A percentile compares a stretch with the other conserved stretches of the same genome.
Conservation (phyloP, 2,113 vertebrate genomes). For the Microtus pennsylvanicus region DNA sequence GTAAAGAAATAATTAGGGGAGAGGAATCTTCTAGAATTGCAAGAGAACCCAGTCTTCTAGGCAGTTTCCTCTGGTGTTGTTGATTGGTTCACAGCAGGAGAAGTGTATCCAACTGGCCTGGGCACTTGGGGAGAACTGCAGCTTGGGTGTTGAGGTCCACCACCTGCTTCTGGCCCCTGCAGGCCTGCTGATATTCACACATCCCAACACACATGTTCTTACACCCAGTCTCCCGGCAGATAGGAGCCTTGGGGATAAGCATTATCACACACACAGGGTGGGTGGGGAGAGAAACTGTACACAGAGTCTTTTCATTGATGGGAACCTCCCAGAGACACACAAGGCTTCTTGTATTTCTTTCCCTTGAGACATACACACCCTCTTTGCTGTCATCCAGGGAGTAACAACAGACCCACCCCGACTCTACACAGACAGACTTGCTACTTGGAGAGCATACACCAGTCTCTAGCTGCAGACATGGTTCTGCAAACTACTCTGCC, state of each 20-base stretch:
- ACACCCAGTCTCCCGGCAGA: not conserved
- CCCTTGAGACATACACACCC: not conserved
- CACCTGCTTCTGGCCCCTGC: not conserved
- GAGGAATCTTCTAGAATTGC: not conserved
- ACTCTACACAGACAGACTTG: not conserved
- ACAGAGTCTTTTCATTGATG: not conserved
- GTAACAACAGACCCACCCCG: not conserved
- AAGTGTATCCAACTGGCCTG: not conserved
- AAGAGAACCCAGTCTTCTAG: not conserved
- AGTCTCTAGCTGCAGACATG: accelerated
- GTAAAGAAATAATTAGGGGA: not conserved
- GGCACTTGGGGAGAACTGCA: not conserved
- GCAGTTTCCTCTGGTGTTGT: not conserved
- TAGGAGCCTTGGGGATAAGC: not conserved
- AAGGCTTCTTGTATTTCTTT: not conserved
- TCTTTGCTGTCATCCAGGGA: not conserved
- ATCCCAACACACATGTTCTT: not conserved
- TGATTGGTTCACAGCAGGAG: not conserved
- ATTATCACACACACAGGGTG: not conserved
- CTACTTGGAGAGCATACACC: not conserved
- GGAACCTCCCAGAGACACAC: not conserved
- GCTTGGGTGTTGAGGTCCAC: not conserved
- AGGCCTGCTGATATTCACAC: not conserved
- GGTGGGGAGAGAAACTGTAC: not conserved
- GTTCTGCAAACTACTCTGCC: not conserved